phyloP scores from a whole-genome alignment of 2,797 vertebrate species.

The Catharus ustulatus region DNA sequence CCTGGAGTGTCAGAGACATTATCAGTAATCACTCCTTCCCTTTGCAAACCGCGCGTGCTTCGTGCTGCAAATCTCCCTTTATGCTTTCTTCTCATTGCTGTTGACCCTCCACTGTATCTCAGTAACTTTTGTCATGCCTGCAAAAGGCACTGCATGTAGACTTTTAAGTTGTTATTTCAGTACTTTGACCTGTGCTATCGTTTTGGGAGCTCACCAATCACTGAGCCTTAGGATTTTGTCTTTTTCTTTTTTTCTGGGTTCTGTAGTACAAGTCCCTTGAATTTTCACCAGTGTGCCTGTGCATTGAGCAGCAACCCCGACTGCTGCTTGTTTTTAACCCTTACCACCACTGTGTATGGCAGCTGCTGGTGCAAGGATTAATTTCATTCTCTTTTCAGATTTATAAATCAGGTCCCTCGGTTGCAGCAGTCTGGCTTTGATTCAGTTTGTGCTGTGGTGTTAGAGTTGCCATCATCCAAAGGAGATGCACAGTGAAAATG shows the following conservation, averaged over 20 bases:
- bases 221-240: background rate
- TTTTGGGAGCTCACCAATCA: slow-evolving; percentile 44
- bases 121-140: slow-evolving; percentile 32
- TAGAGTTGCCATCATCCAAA: background rate
- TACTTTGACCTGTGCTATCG: slow-evolving; percentile 10
- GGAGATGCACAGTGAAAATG: background rate
- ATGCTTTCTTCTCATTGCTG: background rate
- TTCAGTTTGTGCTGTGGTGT: background rate
- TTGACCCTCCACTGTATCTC: background rate
- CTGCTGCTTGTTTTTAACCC: slow-evolving; percentile 2
- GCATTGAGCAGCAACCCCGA: background rate
- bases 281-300: slow-evolving; percentile 6
- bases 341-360: background rate
- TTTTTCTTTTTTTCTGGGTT: background rate
- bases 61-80: background rate
- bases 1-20: background rate
- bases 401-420: background rate
- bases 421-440: background rate
- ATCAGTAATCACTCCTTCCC: background rate
- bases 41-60: background rate
- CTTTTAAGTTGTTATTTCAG: slow-evolving; percentile 23
- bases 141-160: background rate
- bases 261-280: background rate
- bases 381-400: background rate
- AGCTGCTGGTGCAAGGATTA: background rate